Conservation (phyloP, 1,140 invertebrate species). For the Aradophagus sp. region DNA sequence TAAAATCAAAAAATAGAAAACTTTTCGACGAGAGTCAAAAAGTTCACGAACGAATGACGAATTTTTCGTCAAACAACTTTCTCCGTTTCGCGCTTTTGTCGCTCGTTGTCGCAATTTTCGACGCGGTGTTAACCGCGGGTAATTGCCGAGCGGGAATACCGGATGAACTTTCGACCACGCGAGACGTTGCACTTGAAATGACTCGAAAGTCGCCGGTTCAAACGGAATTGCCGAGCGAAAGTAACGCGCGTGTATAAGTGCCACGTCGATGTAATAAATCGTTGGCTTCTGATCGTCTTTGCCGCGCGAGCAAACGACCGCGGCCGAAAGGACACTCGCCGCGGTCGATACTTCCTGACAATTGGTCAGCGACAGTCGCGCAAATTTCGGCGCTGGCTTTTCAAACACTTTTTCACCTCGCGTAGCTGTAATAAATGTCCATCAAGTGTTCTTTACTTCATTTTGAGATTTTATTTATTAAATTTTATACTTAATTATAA, state of each 20-base stretch:
- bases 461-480: no score
- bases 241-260: conserved; percentile 55
- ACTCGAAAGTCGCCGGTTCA: conserved; percentile 55
- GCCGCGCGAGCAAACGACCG: conserved; percentile 27
- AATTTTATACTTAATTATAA: no score
- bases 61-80: conserved; percentile 39
- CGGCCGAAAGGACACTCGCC: conserved; percentile 15
- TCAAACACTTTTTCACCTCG: not conserved
- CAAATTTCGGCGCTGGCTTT: not conserved
- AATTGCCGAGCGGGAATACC: conserved; percentile 59
- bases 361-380: conserved; percentile 18
- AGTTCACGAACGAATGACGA: no score
- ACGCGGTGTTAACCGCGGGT: conserved; percentile 58
- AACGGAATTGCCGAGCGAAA: conserved; percentile 60
- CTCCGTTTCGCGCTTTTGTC: conserved; percentile 47
- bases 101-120: conserved; percentile 54
- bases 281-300: conserved; percentile 34
- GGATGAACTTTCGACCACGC: conserved; percentile 65
- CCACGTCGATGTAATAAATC: conserved; percentile 47
- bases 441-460: no score
- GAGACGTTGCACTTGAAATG: conserved; percentile 54
- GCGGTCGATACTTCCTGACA: conserved; percentile 41
- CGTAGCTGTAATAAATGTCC: no score
- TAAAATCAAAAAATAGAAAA: no score
- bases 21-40: no score